A percentile compares a stretch with the other conserved stretches of the same genome.
Conservation (phyloP, 2,113 vertebrate species). For the Tretioscincus oriximinensis region DNA sequence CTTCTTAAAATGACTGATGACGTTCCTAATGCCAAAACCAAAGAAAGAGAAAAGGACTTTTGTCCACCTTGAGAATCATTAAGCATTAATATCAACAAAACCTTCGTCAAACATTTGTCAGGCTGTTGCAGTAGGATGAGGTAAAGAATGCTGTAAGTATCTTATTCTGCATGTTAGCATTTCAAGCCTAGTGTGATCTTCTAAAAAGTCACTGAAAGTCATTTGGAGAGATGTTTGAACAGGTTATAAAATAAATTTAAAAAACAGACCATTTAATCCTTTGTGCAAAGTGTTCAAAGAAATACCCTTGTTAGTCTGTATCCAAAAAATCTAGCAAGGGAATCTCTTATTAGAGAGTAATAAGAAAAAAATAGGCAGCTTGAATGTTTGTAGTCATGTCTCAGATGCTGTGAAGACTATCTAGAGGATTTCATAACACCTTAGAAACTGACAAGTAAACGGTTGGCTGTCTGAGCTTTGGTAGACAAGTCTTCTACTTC, state of each 20-base stretch:
- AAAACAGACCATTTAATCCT: background rate
- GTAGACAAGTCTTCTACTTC: too few species aligned
- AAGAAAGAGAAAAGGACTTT: background rate
- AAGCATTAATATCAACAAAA: slow-evolving; percentile 12
- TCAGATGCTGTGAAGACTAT: too few species aligned
- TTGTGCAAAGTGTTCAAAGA: background rate
- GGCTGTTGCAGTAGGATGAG: background rate
- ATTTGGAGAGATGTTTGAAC: background rate
- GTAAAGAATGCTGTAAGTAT: background rate
- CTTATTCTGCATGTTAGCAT: background rate
- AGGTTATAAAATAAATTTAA: background rate
- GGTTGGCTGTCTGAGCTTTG: too few species aligned
- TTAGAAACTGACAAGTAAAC: too few species aligned
- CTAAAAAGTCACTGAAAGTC: background rate
- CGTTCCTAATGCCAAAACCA: background rate
- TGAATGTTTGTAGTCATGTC: too few species aligned
- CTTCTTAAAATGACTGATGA: background rate
- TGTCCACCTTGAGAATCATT: slow-evolving; percentile 19
- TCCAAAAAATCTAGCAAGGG: too few species aligned
- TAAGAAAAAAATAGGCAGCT: too few species aligned
- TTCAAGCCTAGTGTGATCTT: background rate
- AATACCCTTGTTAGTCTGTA: too few species aligned
- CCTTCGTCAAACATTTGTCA: slow-evolving; percentile 13
- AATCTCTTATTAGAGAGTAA: too few species aligned
- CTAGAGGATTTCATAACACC: too few species aligned